Evolutionary conservation across 2,888 invertebrate genomes (phyloP), one percentile per base, ranked within the genome.

Genomic region (Crossocerus cetratus): DNA sequence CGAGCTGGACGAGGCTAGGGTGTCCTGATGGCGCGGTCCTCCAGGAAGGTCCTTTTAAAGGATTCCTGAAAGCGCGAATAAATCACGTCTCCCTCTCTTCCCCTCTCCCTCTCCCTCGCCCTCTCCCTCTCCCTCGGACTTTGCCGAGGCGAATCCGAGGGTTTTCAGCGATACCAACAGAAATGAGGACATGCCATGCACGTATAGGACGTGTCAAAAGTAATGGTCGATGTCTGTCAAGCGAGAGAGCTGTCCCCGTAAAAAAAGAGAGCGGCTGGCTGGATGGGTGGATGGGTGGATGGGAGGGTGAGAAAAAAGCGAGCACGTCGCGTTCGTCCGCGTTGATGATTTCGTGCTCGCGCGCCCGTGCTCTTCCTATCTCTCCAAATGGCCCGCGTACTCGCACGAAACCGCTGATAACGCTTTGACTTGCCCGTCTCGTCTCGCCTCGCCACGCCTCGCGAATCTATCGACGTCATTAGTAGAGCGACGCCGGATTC

Each of bases 161-260:
- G 59, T 14, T 23, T 54, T 23, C 18, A 32, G 32, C 32, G 5
- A 45, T n/a, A 22, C 18, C 65, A 56, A 53, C 60, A 16, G 69
- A 57, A 55, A 65, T 61, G 63, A 53, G 63, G 67, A 71, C 65
- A 77, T 64, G 72, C 73, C 63, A 55, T 57, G 72, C 81, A 69
- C 74, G 70, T 77, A 80, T 69, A 80, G 74, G 66, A 67, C 73
- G 76, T 72, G 81, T 85, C 81, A 82, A 83, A 86, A 85, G 83
- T 86, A 86, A 86, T 83, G 84, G 77, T 74, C 78, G 80, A 59
- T 79, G 82, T 81, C 84, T 75, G 78, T 83, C 79, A 78, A 72
- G 56, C 70, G 70, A 20, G 63, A 22, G 55, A 54, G 60, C 62
- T 66, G 74, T 71, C 68, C 64, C 57, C 59, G 63, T 55, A 20